Base-by-base conservation (phyloP, 2,888 invertebrate species). In the Pseudanteris insignis region DNA sequence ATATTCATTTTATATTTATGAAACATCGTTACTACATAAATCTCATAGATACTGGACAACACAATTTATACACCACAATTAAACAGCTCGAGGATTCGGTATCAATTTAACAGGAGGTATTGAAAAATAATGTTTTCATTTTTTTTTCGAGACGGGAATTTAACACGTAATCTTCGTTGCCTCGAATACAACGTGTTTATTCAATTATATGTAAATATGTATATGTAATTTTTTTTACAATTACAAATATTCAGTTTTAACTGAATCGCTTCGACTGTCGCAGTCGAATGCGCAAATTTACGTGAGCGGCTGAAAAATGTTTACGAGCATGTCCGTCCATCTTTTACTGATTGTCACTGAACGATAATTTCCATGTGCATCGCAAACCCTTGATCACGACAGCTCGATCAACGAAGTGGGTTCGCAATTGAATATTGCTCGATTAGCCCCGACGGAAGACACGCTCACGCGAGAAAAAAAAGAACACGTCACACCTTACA, bases 21-120 rank as follows among this genome's bases (percentile, higher is more conserved):
- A n/a, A n/a, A n/a, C n/a, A n/a, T n/a, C n/a, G n/a, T n/a, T n/a
- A n/a, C 51, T 60, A 60, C 53, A 48, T 47, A 44, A 43, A 30
- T 43, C 40, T 47, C 43, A 47, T 59, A 59, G 4, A 7, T 50
- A 38, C 25, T 46, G 40, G 44, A 40, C 51, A 50, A 59, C 40
- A 53, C 41, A 53, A 53, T 32, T 46, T 40, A 14, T 51, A 51
- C 46, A 51, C 46, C 50, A 59, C 58, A 59, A 44, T 51, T 15
- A 53, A 59, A 59, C 47, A 36, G 36, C 36, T 51, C 47, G 25
- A 47, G 59, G 41, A 37, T 47, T 41, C 32, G 26, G 30, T 40
- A 53, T 53, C 44, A 36, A 59, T 30, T 53, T 53, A 47, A 41
- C 41, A 32, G 51, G 51, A 59, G 51, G 41, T 59, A 59, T 59